Conservation (phyloP, 2,797 vertebrate species). For the Apogon talboti region DNA sequence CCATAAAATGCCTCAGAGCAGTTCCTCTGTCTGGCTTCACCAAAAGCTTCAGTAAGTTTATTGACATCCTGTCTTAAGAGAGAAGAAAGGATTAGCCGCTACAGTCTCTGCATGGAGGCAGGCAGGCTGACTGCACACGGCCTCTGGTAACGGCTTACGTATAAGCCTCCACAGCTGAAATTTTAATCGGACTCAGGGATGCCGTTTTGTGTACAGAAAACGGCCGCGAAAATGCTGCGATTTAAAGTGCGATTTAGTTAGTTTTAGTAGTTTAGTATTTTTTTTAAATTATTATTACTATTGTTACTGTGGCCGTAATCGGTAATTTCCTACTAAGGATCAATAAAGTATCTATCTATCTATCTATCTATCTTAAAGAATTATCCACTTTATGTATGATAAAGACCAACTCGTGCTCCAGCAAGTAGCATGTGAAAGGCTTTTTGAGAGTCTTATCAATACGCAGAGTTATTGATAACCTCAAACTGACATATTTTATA, state of each 20-base stretch:
- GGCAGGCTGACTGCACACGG: slow-evolving; percentile 40
- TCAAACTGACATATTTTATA: background rate
- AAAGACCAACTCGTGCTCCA: slow-evolving; percentile 18
- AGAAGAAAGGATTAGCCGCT: slow-evolving; percentile 47
- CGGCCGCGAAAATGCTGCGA: too few species aligned
- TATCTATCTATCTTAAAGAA: too few species aligned
- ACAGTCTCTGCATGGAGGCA: slow-evolving; percentile 51
- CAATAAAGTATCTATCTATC: too few species aligned
- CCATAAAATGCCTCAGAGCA: slow-evolving; percentile 67
- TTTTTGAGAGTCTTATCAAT: background rate
- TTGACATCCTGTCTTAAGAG: slow-evolving; percentile 66
- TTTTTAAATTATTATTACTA: too few species aligned
- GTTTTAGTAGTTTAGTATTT: too few species aligned
- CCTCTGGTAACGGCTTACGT: slow-evolving; percentile 47
- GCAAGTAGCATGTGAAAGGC: too few species aligned
- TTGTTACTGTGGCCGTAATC: too few species aligned
- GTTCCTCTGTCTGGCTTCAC: slow-evolving; percentile 68
- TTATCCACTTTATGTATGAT: slow-evolving; percentile 4
- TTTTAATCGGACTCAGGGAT: slow-evolving; percentile 32
- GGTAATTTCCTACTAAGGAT: too few species aligned
- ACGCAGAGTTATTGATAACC: background rate
- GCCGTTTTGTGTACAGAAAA: slow-evolving; percentile 41
- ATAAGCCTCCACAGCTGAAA: slow-evolving; percentile 57
- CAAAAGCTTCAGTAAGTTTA: slow-evolving; percentile 64
- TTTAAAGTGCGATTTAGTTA: too few species aligned